Evolutionary conservation across 2,797 vertebrate genomes (phyloP).

Genomic region (Tauraco hartlaubi): DNA sequence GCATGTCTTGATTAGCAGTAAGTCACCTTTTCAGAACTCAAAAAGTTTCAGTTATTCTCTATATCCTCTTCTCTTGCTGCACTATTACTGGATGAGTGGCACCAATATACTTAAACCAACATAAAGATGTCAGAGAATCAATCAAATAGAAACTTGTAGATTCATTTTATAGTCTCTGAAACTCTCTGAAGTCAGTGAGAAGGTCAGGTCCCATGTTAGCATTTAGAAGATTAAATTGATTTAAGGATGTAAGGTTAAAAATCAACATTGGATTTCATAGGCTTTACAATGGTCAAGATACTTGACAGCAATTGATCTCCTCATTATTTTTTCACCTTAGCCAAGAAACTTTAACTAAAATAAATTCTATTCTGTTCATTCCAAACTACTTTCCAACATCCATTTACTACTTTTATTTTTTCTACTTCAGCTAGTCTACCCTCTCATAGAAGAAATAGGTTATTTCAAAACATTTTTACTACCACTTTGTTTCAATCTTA

Average conservation of each 20-base stretch:
- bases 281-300: background rate
- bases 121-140: conserved; percentile 9
- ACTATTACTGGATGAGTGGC: background rate
- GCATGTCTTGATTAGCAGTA: background rate
- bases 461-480: background rate
- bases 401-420: background rate
- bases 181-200: background rate
- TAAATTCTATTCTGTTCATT: background rate
- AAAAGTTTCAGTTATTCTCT: background rate
- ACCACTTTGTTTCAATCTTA: background rate
- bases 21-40: background rate
- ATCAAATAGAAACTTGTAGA: conserved; percentile 3
- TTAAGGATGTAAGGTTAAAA: conserved; percentile 9
- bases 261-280: background rate
- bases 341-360: background rate
- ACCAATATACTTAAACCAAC: background rate
- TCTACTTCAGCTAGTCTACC: background rate
- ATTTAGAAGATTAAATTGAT: conserved; percentile 28
- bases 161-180: conserved; percentile 1
- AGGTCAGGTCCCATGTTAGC: background rate
- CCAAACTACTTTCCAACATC: background rate
- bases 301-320: background rate
- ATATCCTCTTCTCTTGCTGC: background rate
- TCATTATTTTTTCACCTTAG: background rate
- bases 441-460: background rate